Evolutionary conservation across 1,140 invertebrate species (phyloP).

Genomic region (Lycorma delicatula): DNA sequence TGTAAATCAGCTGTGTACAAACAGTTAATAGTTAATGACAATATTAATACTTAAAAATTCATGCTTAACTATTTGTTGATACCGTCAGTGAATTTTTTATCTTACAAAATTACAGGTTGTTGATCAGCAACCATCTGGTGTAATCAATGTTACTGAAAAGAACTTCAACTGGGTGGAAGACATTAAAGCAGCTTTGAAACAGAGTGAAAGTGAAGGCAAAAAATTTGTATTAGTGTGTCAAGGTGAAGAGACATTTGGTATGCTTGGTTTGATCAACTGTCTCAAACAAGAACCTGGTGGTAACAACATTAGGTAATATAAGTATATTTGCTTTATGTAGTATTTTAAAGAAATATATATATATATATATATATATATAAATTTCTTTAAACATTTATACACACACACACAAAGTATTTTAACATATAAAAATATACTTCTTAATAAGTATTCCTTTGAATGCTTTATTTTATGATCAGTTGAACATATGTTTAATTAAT

Average conservation of each 20-base stretch:
- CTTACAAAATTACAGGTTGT: slow-evolving; percentile 23
- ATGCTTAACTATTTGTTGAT: no score
- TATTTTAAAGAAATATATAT: no score
- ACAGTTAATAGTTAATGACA: no score
- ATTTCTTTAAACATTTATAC: background rate
- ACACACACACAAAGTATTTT: no score
- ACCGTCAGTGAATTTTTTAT: no score
- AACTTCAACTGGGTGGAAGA: slow-evolving; percentile 73
- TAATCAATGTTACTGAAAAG: slow-evolving; percentile 54
- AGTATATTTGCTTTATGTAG: background rate
- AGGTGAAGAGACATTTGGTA: slow-evolving; percentile 58
- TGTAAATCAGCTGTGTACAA: no score
- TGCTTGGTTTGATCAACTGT: slow-evolving; percentile 84
- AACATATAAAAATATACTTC: no score
- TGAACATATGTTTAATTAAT: no score
- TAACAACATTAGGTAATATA: slow-evolving; percentile 51
- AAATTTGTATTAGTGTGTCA: slow-evolving; percentile 64
- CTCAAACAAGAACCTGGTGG: slow-evolving; percentile 76
- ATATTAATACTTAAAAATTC: no score
- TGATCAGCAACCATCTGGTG: slow-evolving; percentile 37
- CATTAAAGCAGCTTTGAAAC: slow-evolving; percentile 59
- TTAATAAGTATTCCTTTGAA: no score
- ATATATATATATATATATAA: background rate
- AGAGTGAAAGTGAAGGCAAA: slow-evolving; percentile 45
- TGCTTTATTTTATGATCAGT: no score